Base-by-base conservation (phyloP, 2,113 vertebrate species). In the Sinocyclocheilus rhinocerous region DNA sequence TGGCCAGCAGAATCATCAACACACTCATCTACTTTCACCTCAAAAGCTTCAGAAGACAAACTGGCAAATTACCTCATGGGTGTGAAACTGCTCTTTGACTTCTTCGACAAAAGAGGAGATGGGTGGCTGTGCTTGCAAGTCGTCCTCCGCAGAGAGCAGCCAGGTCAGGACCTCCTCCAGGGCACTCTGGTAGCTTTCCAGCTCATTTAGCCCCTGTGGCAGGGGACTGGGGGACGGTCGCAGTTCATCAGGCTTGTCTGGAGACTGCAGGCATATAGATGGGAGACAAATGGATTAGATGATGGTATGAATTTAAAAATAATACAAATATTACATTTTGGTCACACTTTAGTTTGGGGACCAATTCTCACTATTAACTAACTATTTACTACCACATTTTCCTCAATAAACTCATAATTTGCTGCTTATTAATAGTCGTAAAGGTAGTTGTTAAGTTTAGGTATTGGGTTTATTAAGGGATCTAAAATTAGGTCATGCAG, bases 71-170 rank as follows among this genome's bases (percentile, higher is more conserved):
- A 99, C 98, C 97, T 99, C 98, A 50, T 99, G 98, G 24, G 96
- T 96, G 92, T 99, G 97, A 92, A 99, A 99, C 86, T 99, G 97
- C 89, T 99, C 98, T 93, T 99, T 99, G 77, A 99, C 97, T 94
- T 97, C 96, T 92, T 99, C 98, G 84, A 99, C 97, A 0, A 97
- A 91, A 83, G 69, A 91, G 24, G 98, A 98, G 92, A 99, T 95
- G 69, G 95, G 93, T 80, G 96, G 96, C 93, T 99, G 98, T 80
- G 93, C 94, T 92, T 97, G 97, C 84, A 99, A 92, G 36, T 95
- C 91, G 29, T 99, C 98, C 92, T 99, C 98, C 24, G 98, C 96
- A 39, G 97, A 97, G 67, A 99, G 96, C 93, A 99, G 96, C 98
- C 98, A 99, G 0, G 98, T 96, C 78, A 99, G 92, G 2, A 99